Evolutionary conservation across 2,797 vertebrate species (phyloP).

Genomic region (Macrochelys suwanniensis): DNA sequence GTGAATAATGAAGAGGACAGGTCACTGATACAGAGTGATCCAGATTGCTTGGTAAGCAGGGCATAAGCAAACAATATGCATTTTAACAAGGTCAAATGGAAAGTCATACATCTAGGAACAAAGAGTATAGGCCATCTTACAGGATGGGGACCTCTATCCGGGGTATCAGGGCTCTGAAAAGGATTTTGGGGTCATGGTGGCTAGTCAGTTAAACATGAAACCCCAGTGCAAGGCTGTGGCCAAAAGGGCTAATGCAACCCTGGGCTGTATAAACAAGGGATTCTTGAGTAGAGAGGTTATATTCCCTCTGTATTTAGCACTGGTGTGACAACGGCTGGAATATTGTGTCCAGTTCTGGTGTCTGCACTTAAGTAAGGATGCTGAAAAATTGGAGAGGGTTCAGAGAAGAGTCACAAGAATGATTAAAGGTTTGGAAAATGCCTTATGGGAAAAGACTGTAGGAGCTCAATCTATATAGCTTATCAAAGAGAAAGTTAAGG

Average conservation of each 20-base stretch:
- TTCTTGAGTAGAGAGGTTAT: not conserved
- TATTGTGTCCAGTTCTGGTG: not conserved
- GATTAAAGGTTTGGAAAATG: not conserved
- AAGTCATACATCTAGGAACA: not conserved
- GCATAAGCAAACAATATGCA: not conserved
- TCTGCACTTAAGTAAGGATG: not conserved
- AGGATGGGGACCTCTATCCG: not conserved
- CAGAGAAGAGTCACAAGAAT: not conserved
- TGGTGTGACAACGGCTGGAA: not conserved
- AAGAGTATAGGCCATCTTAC: not conserved
- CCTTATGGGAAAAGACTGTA: not conserved
- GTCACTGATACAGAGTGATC: not conserved
- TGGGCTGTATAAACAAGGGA: not conserved
- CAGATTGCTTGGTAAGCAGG: not conserved
- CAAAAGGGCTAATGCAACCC: no score
- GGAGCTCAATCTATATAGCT: not conserved
- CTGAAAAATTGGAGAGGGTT: not conserved
- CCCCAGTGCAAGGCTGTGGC: no score
- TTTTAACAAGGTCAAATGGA: not conserved
- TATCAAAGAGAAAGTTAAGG: not conserved
- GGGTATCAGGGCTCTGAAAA: not conserved
- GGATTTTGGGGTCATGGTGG: not conserved
- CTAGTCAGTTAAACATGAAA: not conserved
- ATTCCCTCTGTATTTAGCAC: not conserved
- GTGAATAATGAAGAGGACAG: not conserved